phyloP scores from a whole-genome alignment of 2,797 vertebrate species.

The Fistularia tabacaria region DNA sequence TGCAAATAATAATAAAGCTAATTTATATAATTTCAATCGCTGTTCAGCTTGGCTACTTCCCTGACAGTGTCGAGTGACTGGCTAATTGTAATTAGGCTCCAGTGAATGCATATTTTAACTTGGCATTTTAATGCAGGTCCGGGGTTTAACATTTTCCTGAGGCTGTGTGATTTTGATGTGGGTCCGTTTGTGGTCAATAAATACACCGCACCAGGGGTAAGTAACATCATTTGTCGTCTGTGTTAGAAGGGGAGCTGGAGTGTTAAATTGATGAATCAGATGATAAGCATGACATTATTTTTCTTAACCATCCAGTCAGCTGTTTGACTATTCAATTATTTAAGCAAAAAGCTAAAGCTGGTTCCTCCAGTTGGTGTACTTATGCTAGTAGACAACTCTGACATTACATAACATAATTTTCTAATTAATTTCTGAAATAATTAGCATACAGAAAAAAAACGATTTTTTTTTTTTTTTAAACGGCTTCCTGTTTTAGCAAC shows the following conservation, averaged over 20 bases:
- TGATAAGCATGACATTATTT: too few species aligned
- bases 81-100: neutral
- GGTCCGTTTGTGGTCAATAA: conserved; percentile 82
- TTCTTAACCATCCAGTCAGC: too few species aligned
- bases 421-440: neutral
- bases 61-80: neutral
- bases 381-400: too few species aligned
- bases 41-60: neutral
- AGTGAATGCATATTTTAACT: neutral
- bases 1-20: too few species aligned
- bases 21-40: too few species aligned
- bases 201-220: conserved; percentile 83
- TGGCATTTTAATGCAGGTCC: conserved; percentile 68
- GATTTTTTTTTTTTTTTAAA: neutral
- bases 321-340: too few species aligned
- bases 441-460: neutral
- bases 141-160: conserved; percentile 82
- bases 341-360: too few species aligned
- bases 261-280: too few species aligned
- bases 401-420: too few species aligned
- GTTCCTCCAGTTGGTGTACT: too few species aligned
- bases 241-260: neutral
- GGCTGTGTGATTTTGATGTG: conserved; percentile 77
- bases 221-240: conserved; percentile 6
- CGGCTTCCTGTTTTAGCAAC: too few species aligned